Percentiles rank a stretch among this genome's conserved stretches.
These are phyloP conservation scores for Psephotus haematonotus DNA, from an alignment of 2,113 vertebrate genomes.

Conservation along the genomic window DNA sequence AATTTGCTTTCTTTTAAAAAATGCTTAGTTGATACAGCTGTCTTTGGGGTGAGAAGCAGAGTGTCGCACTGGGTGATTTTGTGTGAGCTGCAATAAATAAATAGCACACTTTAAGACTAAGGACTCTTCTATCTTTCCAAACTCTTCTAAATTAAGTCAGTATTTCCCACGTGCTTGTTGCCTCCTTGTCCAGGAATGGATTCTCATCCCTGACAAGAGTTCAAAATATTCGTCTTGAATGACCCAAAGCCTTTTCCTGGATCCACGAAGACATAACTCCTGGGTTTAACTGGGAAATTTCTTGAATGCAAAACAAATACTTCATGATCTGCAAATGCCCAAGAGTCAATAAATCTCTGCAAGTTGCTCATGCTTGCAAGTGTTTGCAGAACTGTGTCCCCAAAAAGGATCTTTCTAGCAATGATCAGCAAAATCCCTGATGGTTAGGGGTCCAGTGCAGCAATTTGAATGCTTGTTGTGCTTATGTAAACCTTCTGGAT, in stretches of 20 bases:
- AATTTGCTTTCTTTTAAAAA: neutral
- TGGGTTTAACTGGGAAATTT: neutral
- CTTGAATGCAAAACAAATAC: neutral
- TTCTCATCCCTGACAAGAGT: neutral
- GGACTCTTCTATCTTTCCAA: neutral
- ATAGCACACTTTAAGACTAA: neutral
- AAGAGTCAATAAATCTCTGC: neutral
- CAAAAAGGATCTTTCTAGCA: neutral
- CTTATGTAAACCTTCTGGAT: constrained; percentile 7
- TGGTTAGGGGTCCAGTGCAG: neutral
- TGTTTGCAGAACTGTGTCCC: neutral
- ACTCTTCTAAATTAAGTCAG: neutral
- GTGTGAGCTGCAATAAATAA: neutral
- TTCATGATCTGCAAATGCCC: neutral
- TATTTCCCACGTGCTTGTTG: neutral
- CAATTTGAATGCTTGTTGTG: neutral
- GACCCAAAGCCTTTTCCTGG: neutral
- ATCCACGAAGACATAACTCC: neutral
- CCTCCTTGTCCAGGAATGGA: neutral
- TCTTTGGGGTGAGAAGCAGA: neutral
- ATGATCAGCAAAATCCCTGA: neutral
- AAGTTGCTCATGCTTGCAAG: neutral
- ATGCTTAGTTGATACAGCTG: neutral
- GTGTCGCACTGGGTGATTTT: neutral
- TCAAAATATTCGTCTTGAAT: neutral